phyloP scores from a whole-genome alignment of 2,113 vertebrate species.

The Sorex araneus region DNA sequence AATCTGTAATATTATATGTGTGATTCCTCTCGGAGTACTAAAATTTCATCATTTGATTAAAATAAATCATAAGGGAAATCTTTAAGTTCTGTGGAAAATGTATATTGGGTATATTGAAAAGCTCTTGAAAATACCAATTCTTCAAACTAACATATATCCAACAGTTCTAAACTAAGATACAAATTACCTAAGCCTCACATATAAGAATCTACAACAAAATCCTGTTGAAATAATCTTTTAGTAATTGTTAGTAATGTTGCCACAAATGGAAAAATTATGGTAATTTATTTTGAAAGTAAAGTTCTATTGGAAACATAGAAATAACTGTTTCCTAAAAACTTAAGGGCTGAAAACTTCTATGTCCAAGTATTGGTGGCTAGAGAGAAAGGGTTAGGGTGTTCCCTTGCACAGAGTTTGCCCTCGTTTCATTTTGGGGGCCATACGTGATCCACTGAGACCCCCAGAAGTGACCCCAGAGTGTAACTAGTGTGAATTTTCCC shows the following conservation, averaged over 20 bases:
- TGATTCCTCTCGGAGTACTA: conserved; percentile 55
- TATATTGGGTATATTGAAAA: conserved; percentile 51
- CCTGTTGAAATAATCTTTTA: neutral
- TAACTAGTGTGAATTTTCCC: too few relatives aligned
- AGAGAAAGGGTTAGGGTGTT: too few relatives aligned
- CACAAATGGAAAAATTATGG: neutral
- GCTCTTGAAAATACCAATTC: conserved; percentile 41
- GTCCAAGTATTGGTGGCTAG: neutral
- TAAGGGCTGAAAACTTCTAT: neutral
- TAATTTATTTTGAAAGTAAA: conserved; percentile 37
- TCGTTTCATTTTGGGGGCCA: too few relatives aligned
- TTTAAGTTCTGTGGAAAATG: conserved; percentile 51
- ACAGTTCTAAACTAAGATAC: conserved; percentile 50
- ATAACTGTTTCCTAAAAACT: neutral
- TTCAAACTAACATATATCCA: conserved; percentile 65
- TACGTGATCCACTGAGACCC: too few relatives aligned
- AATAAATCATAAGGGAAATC: conserved; percentile 71
- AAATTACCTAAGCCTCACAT: conserved; percentile 11
- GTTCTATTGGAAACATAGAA: neutral
- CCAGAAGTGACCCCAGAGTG: too few relatives aligned
- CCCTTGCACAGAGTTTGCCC: too few relatives aligned
- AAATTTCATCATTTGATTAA: conserved; percentile 75
- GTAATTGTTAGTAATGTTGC: too few relatives aligned
- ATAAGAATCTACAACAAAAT: conserved; percentile 18
- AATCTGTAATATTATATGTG: conserved; percentile 43